Evolutionary conservation across 2,888 invertebrate genomes (phyloP), one percentile per base, ranked within the genome.

Genomic region (Drosophila flavopinicola): DNA sequence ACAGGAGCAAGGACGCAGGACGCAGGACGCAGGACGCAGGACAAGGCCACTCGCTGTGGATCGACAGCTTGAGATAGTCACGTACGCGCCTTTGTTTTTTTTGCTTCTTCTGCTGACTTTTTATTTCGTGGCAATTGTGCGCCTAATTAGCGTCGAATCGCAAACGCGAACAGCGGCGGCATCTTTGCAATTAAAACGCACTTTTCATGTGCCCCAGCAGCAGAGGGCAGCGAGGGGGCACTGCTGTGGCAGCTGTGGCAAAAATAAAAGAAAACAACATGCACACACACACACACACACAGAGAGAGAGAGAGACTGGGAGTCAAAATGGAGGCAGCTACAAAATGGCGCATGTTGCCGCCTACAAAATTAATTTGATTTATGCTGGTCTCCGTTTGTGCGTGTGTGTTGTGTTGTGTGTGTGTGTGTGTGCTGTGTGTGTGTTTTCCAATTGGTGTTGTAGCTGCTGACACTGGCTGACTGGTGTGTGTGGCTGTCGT

Each of bases 281-380:
- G n/a, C n/a, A 24, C 35, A 32, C 20, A 33, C 11, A 52, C 25
- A 11, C 17, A 32, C 20, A 41, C 30, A 53, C n/a, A 33, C 4
- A 30, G 10, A 11, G 15, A 27, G 45, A 42, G 3, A 9, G 20
- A n/a, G 5, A 1, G 30, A 11, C 13, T 29, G 11, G 54, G 11
- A 29, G 41, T 9, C 17, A 30, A 44, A 30, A 30, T 11, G 29
- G 48, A 39, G 27, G 45, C 33, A 45, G 65, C 51, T 53, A 79
- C 78, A 78, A 78, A 85, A 83, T 85, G 84, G 75, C 85, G 83
- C 78, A 78, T 72, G 86, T 70, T 78, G 75, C 64, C 73, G 86
- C 80, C 87, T 85, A 78, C 87, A 75, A 87, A 88, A 88, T 89
- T 86, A 85, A 89, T 88, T 88, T 88, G 88, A 88, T 89, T 88